A percentile compares a stretch with the other conserved stretches of the same genome.
phyloP scores from a whole-genome alignment of 2,888 invertebrate species.

The Abrostola triplasia region DNA sequence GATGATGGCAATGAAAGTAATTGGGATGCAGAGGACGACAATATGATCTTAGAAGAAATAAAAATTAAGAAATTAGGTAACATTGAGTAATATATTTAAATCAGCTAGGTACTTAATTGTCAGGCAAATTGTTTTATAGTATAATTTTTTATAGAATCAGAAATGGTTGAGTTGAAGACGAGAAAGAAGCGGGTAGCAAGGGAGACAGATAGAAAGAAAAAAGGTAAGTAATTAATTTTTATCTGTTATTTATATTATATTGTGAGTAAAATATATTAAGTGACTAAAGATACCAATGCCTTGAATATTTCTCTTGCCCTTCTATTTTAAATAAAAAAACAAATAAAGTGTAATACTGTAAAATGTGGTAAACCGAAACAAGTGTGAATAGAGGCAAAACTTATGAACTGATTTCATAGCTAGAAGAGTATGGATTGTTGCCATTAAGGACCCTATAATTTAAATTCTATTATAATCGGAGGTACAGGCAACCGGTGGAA shows the following conservation, averaged over 20 bases:
- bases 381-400: too few species aligned
- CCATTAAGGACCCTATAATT: too few species aligned
- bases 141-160: slow-evolving; percentile 55
- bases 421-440: too few species aligned
- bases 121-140: slow-evolving; percentile 4
- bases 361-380: too few species aligned
- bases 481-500: too few species aligned
- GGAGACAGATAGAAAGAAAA: slow-evolving; percentile 74
- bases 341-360: too few species aligned
- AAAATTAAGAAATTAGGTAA: slow-evolving; percentile 60
- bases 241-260: not conserved
- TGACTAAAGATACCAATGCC: not conserved
- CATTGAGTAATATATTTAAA: not conserved
- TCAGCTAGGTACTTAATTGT: not conserved
- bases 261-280: not conserved
- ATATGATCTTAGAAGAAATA: slow-evolving; percentile 65
- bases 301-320: too few species aligned
- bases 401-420: too few species aligned
- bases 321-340: too few species aligned
- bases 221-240: slow-evolving; percentile 57
- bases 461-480: too few species aligned
- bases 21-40: slow-evolving; percentile 82
- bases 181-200: slow-evolving; percentile 68
- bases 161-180: slow-evolving; percentile 50
- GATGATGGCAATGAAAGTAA: slow-evolving; percentile 66